A percentile compares a stretch with the other conserved stretches of the same genome.
Conservation (phyloP, 1,140 invertebrate genomes). For the Paramacrobiotus metropolitanus region DNA sequence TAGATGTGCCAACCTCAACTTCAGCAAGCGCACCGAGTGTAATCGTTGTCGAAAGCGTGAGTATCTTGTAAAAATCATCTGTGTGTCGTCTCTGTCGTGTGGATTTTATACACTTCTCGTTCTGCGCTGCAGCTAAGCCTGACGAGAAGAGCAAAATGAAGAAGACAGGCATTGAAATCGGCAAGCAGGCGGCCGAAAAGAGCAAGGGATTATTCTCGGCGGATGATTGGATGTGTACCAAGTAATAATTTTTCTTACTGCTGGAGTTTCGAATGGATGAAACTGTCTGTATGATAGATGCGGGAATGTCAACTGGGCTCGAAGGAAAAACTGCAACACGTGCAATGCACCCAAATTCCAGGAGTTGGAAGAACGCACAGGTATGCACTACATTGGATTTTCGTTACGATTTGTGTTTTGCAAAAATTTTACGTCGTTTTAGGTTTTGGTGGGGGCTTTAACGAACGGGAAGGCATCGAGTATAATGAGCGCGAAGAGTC, state of each 20-base stretch:
- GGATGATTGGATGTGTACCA: conserved; percentile 98
- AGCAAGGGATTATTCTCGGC: conserved; percentile 91
- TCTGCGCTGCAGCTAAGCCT: conserved; percentile 24
- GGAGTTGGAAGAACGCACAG: conserved; percentile 48
- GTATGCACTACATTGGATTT: conserved; percentile 11
- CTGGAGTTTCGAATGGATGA: conserved; percentile 7
- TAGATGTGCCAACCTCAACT: conserved; percentile 85
- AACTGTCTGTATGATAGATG: conserved; percentile 31
- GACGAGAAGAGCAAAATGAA: conserved; percentile 46
- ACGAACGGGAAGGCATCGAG: conserved; percentile 73
- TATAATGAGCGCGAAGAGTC: conserved; percentile 67
- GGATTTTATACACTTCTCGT: neutral
- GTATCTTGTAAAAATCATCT: conserved; percentile 8
- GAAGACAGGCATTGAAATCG: conserved; percentile 84
- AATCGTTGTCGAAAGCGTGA: conserved; percentile 60
- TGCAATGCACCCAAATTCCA: conserved; percentile 94
- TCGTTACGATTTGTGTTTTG: conserved; percentile 5
- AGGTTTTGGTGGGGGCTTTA: conserved; percentile 38
- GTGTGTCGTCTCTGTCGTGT: conserved; percentile 11
- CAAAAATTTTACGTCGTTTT: conserved; percentile 6
- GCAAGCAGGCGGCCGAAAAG: conserved; percentile 90
- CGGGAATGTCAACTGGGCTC: conserved; percentile 97
- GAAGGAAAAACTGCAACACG: conserved; percentile 85
- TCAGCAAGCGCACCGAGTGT: conserved; percentile 61
- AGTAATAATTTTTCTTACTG: conserved; percentile 27